Evolutionary conservation across 92 coral and sea anemone species (phyloP).

Genomic region (Parazoanthus darwini): DNA sequence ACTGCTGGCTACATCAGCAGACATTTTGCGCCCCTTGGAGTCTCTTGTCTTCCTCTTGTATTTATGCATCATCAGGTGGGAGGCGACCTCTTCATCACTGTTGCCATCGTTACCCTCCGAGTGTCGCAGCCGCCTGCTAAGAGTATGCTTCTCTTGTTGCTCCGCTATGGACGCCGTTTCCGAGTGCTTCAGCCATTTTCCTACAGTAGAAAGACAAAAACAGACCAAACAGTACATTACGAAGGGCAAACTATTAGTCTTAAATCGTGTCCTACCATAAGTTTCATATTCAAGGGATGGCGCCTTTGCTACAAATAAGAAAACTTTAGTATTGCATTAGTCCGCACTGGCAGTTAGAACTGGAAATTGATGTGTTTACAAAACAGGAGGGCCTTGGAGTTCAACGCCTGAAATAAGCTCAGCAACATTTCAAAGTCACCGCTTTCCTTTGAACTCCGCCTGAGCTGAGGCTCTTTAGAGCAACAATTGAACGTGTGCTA

Average conservation of each 20-base stretch:
- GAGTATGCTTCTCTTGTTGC: constrained; percentile 72
- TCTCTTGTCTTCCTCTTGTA: constrained; percentile 25
- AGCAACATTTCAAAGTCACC: no score
- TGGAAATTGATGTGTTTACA: no score
- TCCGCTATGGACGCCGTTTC: constrained; percentile 72
- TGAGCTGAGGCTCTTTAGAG: no score
- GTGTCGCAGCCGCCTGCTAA: constrained; percentile 56
- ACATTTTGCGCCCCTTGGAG: constrained; percentile 43
- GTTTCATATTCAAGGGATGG: no score
- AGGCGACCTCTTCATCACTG: constrained; percentile 58
- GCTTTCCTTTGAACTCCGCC: no score
- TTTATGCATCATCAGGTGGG: constrained; percentile 42
- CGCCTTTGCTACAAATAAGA: no score
- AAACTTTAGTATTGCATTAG: no score
- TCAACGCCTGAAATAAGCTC: no score
- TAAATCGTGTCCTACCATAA: no score
- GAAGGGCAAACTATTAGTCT: not conserved
- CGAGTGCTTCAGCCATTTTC: constrained; percentile 76
- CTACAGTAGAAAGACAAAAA: constrained; percentile 27
- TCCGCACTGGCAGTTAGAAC: no score
- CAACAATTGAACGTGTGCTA: no score
- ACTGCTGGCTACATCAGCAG: constrained; percentile 55
- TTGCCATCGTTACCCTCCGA: constrained; percentile 39
- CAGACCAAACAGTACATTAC: not conserved
- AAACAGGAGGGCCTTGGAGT: no score